phyloP scores from a whole-genome alignment of 2,797 vertebrate genomes.

The Tympanoctomys barrerae region DNA sequence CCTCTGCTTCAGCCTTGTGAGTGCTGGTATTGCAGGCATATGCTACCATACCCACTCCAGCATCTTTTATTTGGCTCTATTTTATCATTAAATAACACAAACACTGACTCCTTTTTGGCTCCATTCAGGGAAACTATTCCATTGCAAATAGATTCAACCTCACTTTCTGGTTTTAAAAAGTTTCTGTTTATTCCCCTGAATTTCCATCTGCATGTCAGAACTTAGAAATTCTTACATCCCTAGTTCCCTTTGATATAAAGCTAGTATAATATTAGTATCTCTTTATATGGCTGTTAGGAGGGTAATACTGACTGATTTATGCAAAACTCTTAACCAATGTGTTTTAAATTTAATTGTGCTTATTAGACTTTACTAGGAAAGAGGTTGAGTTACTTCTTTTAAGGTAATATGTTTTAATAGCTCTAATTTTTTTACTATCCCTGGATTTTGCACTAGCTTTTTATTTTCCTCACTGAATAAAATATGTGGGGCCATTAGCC shows the following conservation, averaged over 20 bases:
- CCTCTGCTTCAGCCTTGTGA: not conserved
- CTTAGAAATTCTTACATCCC: not conserved
- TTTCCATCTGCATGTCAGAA: not conserved
- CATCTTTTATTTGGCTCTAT: slow-evolving; percentile 1
- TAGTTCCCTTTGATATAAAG: not conserved
- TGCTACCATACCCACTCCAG: not conserved
- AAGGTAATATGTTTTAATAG: not conserved
- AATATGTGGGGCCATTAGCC: not conserved
- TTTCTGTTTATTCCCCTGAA: slow-evolving; percentile 30
- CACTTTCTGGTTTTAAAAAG: slow-evolving; percentile 28
- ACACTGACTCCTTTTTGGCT: not conserved
- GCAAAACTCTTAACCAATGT: not conserved
- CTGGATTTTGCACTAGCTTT: slow-evolving; percentile 40
- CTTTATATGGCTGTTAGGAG: not conserved
- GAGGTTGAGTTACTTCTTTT: not conserved
- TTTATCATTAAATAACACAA: slow-evolving; percentile 62
- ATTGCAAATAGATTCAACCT: slow-evolving; percentile 13
- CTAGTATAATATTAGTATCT: not conserved
- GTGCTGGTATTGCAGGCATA: not conserved
- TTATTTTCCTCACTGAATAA: slow-evolving; percentile 53
- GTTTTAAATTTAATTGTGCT: slow-evolving; percentile 41
- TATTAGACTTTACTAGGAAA: slow-evolving; percentile 7
- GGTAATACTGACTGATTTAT: slow-evolving; percentile 39
- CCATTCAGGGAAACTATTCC: slow-evolving; percentile 7
- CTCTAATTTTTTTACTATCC: not conserved